Conservation (phyloP, 2,888 invertebrate genomes). For the Agrochola circellaris region DNA sequence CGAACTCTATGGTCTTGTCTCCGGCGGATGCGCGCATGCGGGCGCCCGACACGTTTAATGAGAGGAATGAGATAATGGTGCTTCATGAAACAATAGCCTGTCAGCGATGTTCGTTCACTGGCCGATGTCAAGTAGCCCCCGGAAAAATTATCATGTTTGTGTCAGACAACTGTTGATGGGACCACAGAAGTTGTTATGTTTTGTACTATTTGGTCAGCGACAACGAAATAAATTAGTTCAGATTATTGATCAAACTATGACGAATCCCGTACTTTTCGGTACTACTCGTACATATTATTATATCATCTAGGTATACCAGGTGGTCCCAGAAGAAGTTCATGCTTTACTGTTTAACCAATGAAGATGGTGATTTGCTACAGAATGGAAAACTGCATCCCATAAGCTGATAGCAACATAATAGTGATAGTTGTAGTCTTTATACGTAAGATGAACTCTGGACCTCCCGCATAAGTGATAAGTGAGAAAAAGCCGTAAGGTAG, state of each 20-base stretch:
- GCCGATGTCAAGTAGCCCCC: constrained; percentile 64
- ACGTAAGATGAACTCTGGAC: background rate
- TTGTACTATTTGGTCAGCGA: background rate
- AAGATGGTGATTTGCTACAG: background rate
- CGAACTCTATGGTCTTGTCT: constrained; percentile 79
- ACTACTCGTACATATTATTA: background rate
- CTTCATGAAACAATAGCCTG: constrained; percentile 81
- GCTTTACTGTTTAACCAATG: background rate
- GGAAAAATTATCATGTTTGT: constrained; percentile 60
- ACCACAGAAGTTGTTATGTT: constrained; percentile 17
- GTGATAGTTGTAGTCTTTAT: background rate
- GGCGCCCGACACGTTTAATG: constrained; percentile 81
- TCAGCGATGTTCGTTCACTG: constrained; percentile 73
- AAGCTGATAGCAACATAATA: background rate
- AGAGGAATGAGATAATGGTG: constrained; percentile 87
- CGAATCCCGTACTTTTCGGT: background rate
- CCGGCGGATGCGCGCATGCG: constrained; percentile 86
- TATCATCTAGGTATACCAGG: no score
- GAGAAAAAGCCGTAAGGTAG: background rate
- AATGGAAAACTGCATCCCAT: background rate
- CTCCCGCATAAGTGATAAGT: background rate
- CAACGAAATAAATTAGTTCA: background rate
- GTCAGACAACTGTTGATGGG: constrained; percentile 54
- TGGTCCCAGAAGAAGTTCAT: background rate
- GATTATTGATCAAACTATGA: background rate